Evolutionary conservation across 2,888 invertebrate genomes (phyloP).

Genomic region (Lysandra bellargus): DNA sequence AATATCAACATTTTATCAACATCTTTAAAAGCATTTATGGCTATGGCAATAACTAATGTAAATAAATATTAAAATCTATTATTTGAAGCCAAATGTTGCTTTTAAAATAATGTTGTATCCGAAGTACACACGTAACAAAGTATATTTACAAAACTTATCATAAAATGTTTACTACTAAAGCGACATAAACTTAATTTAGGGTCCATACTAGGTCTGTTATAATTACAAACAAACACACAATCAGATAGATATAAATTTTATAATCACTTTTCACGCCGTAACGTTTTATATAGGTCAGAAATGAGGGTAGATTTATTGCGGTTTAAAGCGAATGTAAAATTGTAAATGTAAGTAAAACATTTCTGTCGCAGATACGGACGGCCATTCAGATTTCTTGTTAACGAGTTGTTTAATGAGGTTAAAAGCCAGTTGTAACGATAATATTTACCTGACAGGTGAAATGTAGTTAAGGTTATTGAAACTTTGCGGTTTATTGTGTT

Average conservation of each 20-base stretch:
- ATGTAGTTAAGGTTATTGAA: constrained; percentile 22
- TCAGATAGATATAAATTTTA: constrained; percentile 25
- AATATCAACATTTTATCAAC: constrained; percentile 12
- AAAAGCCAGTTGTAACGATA: constrained; percentile 40
- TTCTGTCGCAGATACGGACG: constrained; percentile 43
- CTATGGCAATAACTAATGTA: too few relatives aligned
- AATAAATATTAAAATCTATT: too few relatives aligned
- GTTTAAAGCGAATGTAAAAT: constrained; percentile 48
- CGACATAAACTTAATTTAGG: not conserved
- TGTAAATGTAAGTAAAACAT: constrained; percentile 46
- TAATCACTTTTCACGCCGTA: constrained; percentile 29
- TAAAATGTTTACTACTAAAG: not conserved
- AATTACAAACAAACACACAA: constrained; percentile 27
- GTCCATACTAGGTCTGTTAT: not conserved
- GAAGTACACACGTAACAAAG: not conserved
- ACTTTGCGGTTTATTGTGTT: not conserved
- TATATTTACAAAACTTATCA: not conserved
- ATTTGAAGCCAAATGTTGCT: too few relatives aligned
- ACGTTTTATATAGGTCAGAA: constrained; percentile 52
- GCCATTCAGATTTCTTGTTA: constrained; percentile 45
- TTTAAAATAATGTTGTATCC: too few relatives aligned
- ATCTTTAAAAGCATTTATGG: not conserved
- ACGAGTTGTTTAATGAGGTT: constrained; percentile 44
- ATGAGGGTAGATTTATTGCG: constrained; percentile 52
- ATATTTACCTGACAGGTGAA: constrained; percentile 33